These are phyloP conservation scores for Cyphomyrus plagiostoma DNA, from an alignment of 2,113 vertebrate species.

Conservation along the genomic window DNA sequence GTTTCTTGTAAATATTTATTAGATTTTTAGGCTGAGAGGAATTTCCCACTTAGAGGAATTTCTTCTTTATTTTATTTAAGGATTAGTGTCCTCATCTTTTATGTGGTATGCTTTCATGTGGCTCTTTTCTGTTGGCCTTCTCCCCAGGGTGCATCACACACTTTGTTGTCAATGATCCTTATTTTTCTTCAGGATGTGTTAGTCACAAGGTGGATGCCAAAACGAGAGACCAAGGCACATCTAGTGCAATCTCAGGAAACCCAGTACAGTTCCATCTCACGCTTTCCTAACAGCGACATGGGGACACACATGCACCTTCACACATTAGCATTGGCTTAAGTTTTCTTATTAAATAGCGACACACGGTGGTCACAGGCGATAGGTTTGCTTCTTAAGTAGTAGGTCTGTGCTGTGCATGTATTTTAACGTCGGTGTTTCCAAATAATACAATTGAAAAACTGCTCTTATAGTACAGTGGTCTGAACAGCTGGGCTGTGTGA, in stretches of 20 bases:
- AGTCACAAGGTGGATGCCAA: constrained; percentile 70
- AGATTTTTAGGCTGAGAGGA: neutral
- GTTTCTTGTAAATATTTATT: neutral
- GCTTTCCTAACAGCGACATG: constrained; percentile 64
- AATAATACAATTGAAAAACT: neutral
- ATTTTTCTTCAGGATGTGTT: constrained; percentile 64
- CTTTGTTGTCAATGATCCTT: constrained; percentile 56
- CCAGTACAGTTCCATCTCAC: constrained; percentile 53
- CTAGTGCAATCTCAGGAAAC: constrained; percentile 66
- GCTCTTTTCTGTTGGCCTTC: constrained; percentile 57
- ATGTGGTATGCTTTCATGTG: constrained; percentile 67
- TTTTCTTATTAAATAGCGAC: constrained; percentile 1
- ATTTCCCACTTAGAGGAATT: constrained; percentile 39
- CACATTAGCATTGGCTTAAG: neutral
- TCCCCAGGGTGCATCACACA: neutral
- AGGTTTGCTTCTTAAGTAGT: neutral
- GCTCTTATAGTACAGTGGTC: neutral
- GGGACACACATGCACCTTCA: constrained; percentile 21
- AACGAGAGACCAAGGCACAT: constrained; percentile 63
- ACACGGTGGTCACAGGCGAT: neutral
- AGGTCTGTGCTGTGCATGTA: neutral
- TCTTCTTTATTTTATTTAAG: neutral
- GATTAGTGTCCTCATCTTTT: neutral
- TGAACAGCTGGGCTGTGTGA: neutral
- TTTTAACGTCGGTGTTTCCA: neutral